A percentile compares a stretch with the other conserved stretches of the same genome.
phyloP scores from a whole-genome alignment of 2,888 invertebrate genomes.

The Tipula confusa region DNA sequence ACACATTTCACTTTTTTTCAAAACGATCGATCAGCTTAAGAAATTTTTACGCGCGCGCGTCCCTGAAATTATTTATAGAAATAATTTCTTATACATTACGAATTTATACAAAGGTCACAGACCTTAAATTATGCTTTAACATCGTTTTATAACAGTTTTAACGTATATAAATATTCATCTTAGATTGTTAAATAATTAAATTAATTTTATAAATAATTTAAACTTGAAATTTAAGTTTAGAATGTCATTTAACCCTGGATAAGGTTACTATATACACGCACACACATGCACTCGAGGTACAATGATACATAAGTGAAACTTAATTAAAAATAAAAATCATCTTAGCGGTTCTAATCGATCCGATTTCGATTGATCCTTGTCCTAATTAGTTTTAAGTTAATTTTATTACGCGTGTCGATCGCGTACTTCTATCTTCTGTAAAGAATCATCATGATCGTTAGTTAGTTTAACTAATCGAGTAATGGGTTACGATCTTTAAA shows the following conservation, averaged over 20 bases:
- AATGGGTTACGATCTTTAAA: too few relatives aligned
- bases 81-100: background rate
- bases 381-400: background rate
- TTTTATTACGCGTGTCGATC: background rate
- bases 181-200: background rate
- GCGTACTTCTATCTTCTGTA: too few relatives aligned
- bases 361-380: background rate
- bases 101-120: conserved; percentile 25
- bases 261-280: background rate
- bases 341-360: background rate
- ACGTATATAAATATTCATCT: background rate
- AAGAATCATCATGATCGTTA: too few relatives aligned
- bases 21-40: background rate
- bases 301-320: background rate
- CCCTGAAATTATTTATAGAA: background rate
- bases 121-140: conserved; percentile 16
- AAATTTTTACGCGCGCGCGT: background rate
- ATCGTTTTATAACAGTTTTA: background rate
- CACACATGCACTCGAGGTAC: too few relatives aligned
- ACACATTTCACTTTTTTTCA: background rate
- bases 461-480: too few relatives aligned
- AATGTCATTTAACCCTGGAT: conserved; percentile 6
- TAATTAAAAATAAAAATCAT: background rate
- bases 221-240: background rate
- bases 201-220: background rate